These are phyloP conservation scores for Cyanistes caeruleus DNA, from an alignment of 2,113 vertebrate genomes.

Conservation along the genomic window DNA sequence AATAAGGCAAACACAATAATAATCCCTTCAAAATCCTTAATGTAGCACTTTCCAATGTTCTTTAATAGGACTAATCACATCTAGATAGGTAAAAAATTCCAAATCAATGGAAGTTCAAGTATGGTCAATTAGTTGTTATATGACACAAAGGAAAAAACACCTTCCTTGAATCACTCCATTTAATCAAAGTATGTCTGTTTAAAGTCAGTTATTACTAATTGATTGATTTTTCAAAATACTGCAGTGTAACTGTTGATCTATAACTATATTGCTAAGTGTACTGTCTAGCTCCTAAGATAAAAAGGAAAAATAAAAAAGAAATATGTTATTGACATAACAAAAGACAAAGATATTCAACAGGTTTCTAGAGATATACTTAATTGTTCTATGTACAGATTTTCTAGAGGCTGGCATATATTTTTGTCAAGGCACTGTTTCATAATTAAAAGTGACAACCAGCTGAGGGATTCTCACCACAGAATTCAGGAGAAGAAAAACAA, in stretches of 20 bases:
- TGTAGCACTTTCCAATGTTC: neutral
- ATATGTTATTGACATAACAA: neutral
- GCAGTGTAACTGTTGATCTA: neutral
- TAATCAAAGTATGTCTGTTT: neutral
- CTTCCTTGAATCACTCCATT: neutral
- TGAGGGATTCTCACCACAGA: neutral
- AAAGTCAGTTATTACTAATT: neutral
- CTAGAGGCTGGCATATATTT: neutral
- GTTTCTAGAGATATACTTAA: neutral
- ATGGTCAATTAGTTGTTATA: neutral
- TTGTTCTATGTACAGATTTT: neutral
- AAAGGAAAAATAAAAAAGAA: neutral
- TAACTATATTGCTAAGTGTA: neutral
- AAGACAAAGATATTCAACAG: neutral
- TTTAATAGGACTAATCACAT: neutral
- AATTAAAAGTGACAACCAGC: neutral
- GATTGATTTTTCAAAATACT: neutral
- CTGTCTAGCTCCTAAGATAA: neutral
- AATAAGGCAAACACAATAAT: neutral
- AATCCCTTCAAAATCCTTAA: neutral
- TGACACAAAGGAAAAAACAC: neutral
- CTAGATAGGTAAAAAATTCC: neutral
- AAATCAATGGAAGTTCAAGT: neutral
- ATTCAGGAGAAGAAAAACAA: neutral
- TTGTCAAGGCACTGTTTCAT: neutral